Evolutionary conservation across 2,797 vertebrate species (phyloP).

Genomic region (Pelobates cultripes): DNA sequence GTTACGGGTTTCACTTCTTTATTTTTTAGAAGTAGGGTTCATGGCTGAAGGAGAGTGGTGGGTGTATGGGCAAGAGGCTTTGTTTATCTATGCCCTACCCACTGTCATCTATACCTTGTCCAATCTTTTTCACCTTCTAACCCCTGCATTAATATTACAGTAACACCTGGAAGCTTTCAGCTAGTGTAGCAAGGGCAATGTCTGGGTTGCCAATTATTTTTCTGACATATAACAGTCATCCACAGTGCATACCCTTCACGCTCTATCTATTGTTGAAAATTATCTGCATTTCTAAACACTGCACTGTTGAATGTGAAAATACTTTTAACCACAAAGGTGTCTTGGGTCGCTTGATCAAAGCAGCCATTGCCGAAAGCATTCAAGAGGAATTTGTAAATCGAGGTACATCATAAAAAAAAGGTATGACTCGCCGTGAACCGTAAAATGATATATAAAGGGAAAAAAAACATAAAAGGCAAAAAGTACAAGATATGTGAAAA

Average conservation of each 20-base stretch:
- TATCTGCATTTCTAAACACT: background rate
- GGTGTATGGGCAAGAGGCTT: too few relatives aligned
- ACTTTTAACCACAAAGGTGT: conserved; percentile 1
- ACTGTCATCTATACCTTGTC: too few relatives aligned
- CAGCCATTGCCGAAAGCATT: background rate
- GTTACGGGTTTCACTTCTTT: too few relatives aligned
- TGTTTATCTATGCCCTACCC: too few relatives aligned
- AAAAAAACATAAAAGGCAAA: background rate
- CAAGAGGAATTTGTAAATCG: background rate
- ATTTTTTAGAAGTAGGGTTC: too few relatives aligned
- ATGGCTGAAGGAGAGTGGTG: too few relatives aligned
- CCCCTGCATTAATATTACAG: too few relatives aligned
- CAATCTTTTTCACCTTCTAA: too few relatives aligned
- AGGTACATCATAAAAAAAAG: background rate
- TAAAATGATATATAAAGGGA: background rate
- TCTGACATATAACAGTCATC: too few relatives aligned
- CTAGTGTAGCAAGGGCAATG: too few relatives aligned
- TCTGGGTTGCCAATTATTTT: too few relatives aligned
- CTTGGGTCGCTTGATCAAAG: background rate
- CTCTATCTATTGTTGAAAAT: background rate
- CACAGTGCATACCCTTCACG: background rate
- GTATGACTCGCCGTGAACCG: background rate
- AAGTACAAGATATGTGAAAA: background rate
- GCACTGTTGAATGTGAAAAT: background rate
- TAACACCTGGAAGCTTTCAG: too few relatives aligned